phyloP scores from a whole-genome alignment of 92 coral and sea anemone species.

The Porites lobata region DNA sequence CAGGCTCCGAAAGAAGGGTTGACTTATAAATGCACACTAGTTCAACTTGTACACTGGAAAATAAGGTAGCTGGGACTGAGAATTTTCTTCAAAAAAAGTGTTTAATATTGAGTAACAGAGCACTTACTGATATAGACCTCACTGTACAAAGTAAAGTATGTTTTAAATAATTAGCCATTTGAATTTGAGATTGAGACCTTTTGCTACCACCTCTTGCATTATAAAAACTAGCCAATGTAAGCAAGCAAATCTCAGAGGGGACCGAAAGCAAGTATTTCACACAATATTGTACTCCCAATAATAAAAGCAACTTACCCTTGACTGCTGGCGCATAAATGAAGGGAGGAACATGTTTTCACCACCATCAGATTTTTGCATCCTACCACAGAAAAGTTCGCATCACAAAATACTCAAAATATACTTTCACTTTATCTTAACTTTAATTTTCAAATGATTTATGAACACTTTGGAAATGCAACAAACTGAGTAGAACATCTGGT shows the following conservation, averaged over 20 bases:
- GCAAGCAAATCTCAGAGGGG: no score
- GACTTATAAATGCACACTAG: no score
- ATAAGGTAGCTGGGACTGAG: no score
- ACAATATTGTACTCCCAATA: neutral
- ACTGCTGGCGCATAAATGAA: constrained; percentile 45
- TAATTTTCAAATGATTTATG: neutral
- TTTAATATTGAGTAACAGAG: no score
- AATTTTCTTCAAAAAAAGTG: no score
- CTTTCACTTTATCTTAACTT: neutral
- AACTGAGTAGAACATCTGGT: no score
- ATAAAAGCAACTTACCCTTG: constrained; percentile 35
- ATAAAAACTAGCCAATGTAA: no score
- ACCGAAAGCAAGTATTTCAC: neutral
- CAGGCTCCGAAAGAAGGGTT: no score
- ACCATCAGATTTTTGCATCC: constrained; percentile 27
- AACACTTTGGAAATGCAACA: neutral
- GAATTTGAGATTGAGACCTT: no score
- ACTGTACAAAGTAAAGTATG: neutral
- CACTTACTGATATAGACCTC: neutral
- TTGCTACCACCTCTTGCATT: no score
- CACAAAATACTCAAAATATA: neutral
- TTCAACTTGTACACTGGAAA: no score
- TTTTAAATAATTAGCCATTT: neutral
- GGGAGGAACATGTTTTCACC: constrained; percentile 64
- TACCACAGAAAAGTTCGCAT: neutral